A percentile compares a stretch with the other conserved stretches of the same genome.
Conservation (phyloP, 2,113 vertebrate genomes). For the Sula dactylatra region DNA sequence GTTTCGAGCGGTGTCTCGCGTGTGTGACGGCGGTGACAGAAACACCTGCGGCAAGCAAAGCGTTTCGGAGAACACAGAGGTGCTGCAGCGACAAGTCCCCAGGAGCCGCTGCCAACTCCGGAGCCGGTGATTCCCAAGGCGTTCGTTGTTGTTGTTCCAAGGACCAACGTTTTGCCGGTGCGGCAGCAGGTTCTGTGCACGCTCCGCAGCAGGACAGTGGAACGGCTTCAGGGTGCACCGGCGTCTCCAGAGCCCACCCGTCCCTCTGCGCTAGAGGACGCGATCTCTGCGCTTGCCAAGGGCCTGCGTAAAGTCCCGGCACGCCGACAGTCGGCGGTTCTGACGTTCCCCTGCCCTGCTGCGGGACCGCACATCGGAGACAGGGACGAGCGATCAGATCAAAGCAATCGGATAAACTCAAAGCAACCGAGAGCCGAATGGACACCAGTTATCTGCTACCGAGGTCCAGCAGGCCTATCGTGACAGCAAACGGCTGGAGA, state of each 20-base stretch:
- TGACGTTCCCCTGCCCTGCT: not conserved
- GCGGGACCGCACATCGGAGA: accelerated
- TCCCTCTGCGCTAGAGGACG: not conserved
- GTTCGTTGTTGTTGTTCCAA: not conserved
- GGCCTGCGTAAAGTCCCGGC: too few species aligned
- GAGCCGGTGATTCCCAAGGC: not conserved
- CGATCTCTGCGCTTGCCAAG: too few species aligned
- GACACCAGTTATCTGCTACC: accelerated
- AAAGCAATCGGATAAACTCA: not conserved
- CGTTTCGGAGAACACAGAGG: accelerated
- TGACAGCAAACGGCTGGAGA: not conserved
- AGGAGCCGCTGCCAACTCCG: not conserved
- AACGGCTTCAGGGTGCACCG: too few species aligned
- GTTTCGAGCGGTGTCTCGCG: not conserved
- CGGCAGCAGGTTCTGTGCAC: not conserved
- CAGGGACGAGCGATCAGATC: not conserved
- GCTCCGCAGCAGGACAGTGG: too few species aligned
- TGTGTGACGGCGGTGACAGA: accelerated
- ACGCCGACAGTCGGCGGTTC: not conserved
- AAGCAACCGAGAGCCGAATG: not conserved
- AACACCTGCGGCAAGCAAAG: not conserved
- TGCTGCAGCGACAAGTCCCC: not conserved
- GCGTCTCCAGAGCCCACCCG: not conserved
- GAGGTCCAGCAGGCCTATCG: accelerated
- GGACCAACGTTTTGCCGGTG: not conserved